Conservation (phyloP, 2,888 invertebrate species). For the Microctonus aethiopoides region DNA sequence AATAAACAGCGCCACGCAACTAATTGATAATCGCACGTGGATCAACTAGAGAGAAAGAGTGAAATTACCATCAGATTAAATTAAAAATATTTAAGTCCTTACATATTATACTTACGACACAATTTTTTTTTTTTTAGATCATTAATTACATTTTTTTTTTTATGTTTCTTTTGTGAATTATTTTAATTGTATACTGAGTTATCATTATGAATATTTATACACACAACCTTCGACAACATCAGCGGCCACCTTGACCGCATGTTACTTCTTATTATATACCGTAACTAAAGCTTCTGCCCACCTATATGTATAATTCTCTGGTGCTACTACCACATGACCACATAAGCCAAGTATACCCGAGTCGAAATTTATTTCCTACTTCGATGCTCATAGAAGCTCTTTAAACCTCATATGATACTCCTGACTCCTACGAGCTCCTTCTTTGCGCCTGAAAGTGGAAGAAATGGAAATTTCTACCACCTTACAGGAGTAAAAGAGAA, state of each 20-base stretch:
- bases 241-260: constrained; percentile 44
- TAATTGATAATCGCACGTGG: constrained; percentile 44
- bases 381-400: too few relatives aligned
- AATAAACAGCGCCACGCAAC: constrained; percentile 35
- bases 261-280: constrained; percentile 30
- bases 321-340: constrained; percentile 10
- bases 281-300: constrained; percentile 31
- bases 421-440: too few relatives aligned
- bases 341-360: background rate
- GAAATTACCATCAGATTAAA: background rate
- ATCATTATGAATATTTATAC: background rate
- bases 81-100: constrained; percentile 27
- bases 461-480: too few relatives aligned
- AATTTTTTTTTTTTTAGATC: background rate
- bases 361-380: too few relatives aligned
- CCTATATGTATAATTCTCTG: constrained; percentile 17
- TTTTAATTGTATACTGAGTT: background rate
- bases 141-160: background rate
- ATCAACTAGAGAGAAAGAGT: constrained; percentile 30
- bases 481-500: too few relatives aligned
- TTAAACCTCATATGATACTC: too few relatives aligned
- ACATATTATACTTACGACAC: background rate
- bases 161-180: background rate
- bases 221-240: constrained; percentile 39
- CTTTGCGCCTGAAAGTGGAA: too few relatives aligned